Evolutionary conservation across 2,113 vertebrate species (phyloP), one percentile per base, ranked within the genome.

Genomic region (Etheostoma spectabile): DNA sequence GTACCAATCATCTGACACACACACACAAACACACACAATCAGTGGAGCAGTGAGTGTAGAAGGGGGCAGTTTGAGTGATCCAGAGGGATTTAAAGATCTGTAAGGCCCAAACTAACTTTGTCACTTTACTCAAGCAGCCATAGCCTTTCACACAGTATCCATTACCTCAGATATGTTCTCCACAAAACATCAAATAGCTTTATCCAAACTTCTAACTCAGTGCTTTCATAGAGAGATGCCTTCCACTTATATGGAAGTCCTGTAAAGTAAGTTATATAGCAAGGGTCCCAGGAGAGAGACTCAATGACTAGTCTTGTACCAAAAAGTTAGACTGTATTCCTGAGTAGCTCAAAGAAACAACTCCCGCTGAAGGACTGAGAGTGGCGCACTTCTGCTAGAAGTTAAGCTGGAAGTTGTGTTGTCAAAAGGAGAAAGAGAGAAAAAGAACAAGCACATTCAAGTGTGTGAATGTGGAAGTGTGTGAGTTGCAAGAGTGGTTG

Each of bases 61-160:
- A 80, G 76, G 79, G 91, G 89, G 80, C 91, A 91, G 75, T 91
- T 86, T 87, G 88, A 90, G 65, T 51, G 84, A 92, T 90, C 93
- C 92, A 0, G 74, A 22, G 93, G 93, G 92, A 90, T 87, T 91
- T 85, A 64, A 84, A 93, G 92, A 94, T 90, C 90, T 87, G 89
- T 89, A 86, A 91, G 86, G 90, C 86, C 87, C 90, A 93, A 94
- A 94, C 92, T 93, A 93, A 93, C 91, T 94, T 93, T 94, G 93
- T 93, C 93, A 94, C 86, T 93, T 92, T 88, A 60, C 90, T 93
- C 92, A 80, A 56, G 52, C 80, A 83, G 85, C 84, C 84, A 42
- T 91, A 89, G 91, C 93, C 92, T 92, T 90, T 93, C 93, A 87
- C 93, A 92, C 91, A 88, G 75, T 92, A 90, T 90, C 92, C 92